Evolutionary conservation across 2,888 invertebrate genomes (phyloP).

Genomic region (Ischnura elegans): DNA sequence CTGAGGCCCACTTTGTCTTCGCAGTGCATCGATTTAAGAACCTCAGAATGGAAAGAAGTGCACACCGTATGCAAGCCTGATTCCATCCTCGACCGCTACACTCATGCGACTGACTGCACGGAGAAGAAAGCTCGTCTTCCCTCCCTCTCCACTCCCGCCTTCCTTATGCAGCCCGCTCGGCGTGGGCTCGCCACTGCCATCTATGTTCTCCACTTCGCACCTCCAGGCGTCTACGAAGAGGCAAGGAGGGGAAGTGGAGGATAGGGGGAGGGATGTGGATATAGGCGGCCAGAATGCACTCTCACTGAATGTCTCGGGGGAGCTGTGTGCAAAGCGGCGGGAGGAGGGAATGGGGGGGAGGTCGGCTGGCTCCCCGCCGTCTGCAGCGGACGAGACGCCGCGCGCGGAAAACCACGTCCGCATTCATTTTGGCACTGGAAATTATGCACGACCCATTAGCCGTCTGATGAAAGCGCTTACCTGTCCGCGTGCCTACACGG

Average conservation of each 20-base stretch:
- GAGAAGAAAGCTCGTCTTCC: neutral
- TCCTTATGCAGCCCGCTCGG: constrained; percentile 23
- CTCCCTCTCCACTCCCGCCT: neutral
- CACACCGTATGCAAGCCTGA: too few relatives aligned
- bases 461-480: too few relatives aligned
- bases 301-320: neutral
- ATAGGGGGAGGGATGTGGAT: too few relatives aligned
- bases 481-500: too few relatives aligned
- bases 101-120: neutral
- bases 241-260: too few relatives aligned
- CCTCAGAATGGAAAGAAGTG: too few relatives aligned
- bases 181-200: neutral
- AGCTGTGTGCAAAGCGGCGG: neutral
- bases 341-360: neutral
- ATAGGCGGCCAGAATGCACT: neutral
- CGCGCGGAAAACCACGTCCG: too few relatives aligned
- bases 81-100: too few relatives aligned
- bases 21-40: too few relatives aligned
- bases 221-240: neutral
- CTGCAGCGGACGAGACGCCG: neutral
- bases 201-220: constrained; percentile 27
- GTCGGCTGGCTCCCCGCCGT: neutral
- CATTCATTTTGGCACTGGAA: too few relatives aligned
- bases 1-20: too few relatives aligned
- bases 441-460: too few relatives aligned